Evolutionary conservation across 2,797 vertebrate species (phyloP).

Genomic region (Mastacembelus armatus): DNA sequence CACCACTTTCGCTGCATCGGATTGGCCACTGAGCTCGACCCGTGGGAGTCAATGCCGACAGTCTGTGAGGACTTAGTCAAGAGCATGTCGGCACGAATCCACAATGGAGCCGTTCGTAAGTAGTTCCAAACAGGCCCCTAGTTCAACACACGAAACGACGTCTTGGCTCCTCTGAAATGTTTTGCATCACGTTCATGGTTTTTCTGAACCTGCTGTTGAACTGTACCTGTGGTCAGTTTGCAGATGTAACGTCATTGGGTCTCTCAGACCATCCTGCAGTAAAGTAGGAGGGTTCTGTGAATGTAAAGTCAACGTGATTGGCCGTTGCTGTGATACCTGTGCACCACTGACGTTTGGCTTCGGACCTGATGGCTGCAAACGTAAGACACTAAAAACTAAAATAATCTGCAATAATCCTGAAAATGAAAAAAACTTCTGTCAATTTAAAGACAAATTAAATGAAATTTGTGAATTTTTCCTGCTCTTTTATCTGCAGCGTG

Average conservation of each 20-base stretch:
- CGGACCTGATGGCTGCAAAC: constrained; percentile 84
- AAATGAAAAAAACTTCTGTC: background rate
- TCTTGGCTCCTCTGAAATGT: too few species aligned
- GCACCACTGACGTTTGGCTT: constrained; percentile 85
- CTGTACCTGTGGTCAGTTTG: constrained; percentile 84
- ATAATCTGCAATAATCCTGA: background rate
- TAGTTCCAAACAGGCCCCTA: too few species aligned
- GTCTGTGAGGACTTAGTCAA: constrained; percentile 80
- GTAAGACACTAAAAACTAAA: constrained; percentile 66
- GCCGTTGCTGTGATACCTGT: constrained; percentile 89
- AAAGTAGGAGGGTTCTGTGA: constrained; percentile 87
- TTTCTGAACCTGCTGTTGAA: too few species aligned
- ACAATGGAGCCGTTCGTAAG: constrained; percentile 87
- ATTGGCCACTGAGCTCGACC: constrained; percentile 72
- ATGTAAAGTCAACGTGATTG: constrained; percentile 87
- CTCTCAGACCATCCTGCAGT: constrained; percentile 80
- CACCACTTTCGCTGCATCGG: constrained; percentile 85
- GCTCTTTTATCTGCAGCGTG: constrained; percentile 78
- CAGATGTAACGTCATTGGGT: constrained; percentile 84
- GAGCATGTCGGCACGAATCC: constrained; percentile 88
- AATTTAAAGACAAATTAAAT: background rate
- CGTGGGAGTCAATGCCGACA: constrained; percentile 73
- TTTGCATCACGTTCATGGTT: background rate
- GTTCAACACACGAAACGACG: too few species aligned
- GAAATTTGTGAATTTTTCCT: background rate